Conservation (phyloP, 2,888 invertebrate species). For the Leistus spinibarbis region DNA sequence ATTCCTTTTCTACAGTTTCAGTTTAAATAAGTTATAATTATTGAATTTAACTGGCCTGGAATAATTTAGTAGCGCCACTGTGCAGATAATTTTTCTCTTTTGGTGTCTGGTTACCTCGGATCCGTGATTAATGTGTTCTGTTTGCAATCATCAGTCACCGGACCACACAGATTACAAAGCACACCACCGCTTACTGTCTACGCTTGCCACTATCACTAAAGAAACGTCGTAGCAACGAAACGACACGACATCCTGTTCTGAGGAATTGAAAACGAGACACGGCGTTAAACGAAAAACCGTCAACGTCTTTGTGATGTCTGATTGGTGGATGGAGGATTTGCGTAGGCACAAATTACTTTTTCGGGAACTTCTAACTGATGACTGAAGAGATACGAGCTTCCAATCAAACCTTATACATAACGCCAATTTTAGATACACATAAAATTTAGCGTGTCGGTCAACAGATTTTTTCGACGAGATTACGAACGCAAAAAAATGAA, state of each 20-base stretch:
- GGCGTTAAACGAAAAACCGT: not conserved
- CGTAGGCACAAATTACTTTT: not conserved
- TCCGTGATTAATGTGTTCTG: conserved; percentile 35
- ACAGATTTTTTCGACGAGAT: not conserved
- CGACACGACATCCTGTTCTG: not conserved
- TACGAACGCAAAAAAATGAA: conserved; percentile 21
- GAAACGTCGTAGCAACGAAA: not conserved
- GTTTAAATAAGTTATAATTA: no score
- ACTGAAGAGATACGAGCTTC: not conserved
- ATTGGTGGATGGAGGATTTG: no score
- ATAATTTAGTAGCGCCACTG: not conserved
- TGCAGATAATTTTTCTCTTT: conserved; percentile 11
- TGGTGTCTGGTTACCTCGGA: conserved; percentile 27
- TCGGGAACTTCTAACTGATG: not conserved
- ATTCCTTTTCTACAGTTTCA: no score
- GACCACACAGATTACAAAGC: conserved; percentile 32
- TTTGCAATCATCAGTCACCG: conserved; percentile 38
- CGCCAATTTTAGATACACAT: not conserved
- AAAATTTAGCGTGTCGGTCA: no score
- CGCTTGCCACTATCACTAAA: conserved; percentile 19
- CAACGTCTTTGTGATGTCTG: not conserved
- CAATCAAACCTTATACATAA: not conserved
- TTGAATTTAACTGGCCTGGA: no score
- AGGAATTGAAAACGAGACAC: not conserved
- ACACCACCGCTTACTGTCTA: conserved; percentile 9